A percentile compares a stretch with the other conserved stretches of the same genome.
Evolutionary conservation across 2,113 vertebrate species (phyloP).

Genomic region (Tragelaphus imberbis): DNA sequence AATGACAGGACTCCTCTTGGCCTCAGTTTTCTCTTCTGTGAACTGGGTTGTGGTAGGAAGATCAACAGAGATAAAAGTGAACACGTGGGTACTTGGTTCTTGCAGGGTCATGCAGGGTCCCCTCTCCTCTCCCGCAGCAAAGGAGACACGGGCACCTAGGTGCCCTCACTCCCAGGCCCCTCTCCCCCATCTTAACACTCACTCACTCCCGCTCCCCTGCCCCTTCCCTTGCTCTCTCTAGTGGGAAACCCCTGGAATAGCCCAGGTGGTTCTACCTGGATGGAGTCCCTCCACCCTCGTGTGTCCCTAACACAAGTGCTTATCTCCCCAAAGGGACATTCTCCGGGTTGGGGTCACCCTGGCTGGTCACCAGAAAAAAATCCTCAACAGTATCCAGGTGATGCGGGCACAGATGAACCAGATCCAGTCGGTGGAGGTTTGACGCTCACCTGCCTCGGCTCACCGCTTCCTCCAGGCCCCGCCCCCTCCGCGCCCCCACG

Average conservation of each 20-base stretch:
- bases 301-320: slow-evolving; percentile 31
- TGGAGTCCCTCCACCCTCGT: not conserved
- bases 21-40: not conserved
- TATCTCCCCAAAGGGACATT: slow-evolving; percentile 88
- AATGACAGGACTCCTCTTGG: not conserved
- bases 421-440: slow-evolving; percentile 98
- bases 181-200: not conserved
- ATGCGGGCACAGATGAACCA: slow-evolving; percentile 99
- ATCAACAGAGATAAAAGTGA: not conserved
- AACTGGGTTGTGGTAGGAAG: not conserved
- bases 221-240: not conserved
- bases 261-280: not conserved
- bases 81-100: not conserved
- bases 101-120: too few relatives aligned
- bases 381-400: slow-evolving; percentile 97
- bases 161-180: not conserved
- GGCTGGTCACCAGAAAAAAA: slow-evolving; percentile 98
- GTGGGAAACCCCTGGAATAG: not conserved
- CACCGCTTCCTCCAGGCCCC: slow-evolving; percentile 71
- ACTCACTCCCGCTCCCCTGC: not conserved
- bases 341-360: slow-evolving; percentile 92
- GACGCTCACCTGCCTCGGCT: slow-evolving; percentile 73
- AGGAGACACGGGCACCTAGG: not conserved
- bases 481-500: slow-evolving; percentile 66
- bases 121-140: not conserved